A percentile compares a stretch with the other conserved stretches of the same genome.
These are phyloP conservation scores for Gallinago nigripennis DNA, from an alignment of 2,797 vertebrate genomes.

Conservation along the genomic window DNA sequence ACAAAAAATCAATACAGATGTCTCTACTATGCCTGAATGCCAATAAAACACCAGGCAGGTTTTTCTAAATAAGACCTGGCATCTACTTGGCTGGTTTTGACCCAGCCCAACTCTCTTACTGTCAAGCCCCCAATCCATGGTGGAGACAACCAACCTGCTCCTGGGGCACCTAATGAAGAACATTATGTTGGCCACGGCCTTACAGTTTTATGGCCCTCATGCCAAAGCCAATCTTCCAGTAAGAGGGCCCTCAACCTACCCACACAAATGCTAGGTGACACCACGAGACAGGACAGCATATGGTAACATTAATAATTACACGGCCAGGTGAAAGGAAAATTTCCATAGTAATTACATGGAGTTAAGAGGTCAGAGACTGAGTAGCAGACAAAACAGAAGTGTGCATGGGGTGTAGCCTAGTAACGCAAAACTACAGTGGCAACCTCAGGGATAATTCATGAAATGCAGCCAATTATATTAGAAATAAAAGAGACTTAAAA, in stretches of 20 bases:
- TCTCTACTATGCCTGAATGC: background rate
- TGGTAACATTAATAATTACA: background rate
- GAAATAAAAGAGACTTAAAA: background rate
- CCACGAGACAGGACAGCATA: background rate
- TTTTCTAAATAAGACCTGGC: background rate
- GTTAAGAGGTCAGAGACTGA: background rate
- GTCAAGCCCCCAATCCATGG: background rate
- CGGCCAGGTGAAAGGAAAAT: background rate
- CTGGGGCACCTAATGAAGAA: background rate
- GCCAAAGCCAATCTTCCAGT: background rate
- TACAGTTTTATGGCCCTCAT: rapidly evolving
- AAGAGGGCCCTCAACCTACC: background rate
- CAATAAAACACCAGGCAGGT: background rate
- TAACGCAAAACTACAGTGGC: background rate
- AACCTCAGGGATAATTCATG: background rate
- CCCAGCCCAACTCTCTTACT: background rate
- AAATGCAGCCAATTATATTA: background rate
- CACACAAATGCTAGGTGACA: background rate
- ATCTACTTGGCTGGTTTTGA: background rate
- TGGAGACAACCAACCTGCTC: background rate
- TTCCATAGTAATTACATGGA: background rate
- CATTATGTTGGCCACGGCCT: background rate
- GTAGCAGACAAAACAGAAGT: background rate
- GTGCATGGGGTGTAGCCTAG: background rate
- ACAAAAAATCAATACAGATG: background rate